Percentiles rank a stretch among this genome's conserved stretches.
phyloP scores from a whole-genome alignment of 2,113 vertebrate species.

The Bubo bubo region DNA sequence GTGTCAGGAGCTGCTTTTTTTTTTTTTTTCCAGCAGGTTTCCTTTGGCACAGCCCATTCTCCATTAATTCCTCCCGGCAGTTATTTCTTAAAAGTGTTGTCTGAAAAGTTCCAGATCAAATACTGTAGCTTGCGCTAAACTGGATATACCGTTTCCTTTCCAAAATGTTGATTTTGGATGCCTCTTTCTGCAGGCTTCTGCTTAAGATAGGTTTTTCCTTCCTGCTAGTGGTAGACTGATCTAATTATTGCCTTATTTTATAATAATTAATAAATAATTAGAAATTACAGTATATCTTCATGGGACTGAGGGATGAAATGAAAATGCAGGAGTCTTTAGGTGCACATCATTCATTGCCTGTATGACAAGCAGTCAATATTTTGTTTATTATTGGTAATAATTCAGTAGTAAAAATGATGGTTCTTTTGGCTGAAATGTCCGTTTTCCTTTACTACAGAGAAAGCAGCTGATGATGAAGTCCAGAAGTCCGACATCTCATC shows the following conservation, averaged over 20 bases:
- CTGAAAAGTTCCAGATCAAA: background rate
- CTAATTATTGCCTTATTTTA: background rate
- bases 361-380: background rate
- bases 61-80: background rate
- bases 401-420: background rate
- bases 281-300: background rate
- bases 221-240: background rate
- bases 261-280: background rate
- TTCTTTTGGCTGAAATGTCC: background rate
- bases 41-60: background rate
- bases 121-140: background rate
- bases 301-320: too few species aligned
- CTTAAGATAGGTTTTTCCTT: background rate
- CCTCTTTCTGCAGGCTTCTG: background rate
- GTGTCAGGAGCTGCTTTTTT: background rate
- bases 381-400: background rate
- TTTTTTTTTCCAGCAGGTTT: background rate
- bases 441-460: slow-evolving; percentile 76
- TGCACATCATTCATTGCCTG: background rate
- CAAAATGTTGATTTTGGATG: background rate
- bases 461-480: slow-evolving; percentile 88
- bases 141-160: background rate
- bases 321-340: background rate
- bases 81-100: background rate
- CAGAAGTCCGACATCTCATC: slow-evolving; percentile 96